Percentiles rank a stretch among this genome's conserved stretches.
phyloP scores from a whole-genome alignment of 2,113 vertebrate species.

The Rattus rattus region DNA sequence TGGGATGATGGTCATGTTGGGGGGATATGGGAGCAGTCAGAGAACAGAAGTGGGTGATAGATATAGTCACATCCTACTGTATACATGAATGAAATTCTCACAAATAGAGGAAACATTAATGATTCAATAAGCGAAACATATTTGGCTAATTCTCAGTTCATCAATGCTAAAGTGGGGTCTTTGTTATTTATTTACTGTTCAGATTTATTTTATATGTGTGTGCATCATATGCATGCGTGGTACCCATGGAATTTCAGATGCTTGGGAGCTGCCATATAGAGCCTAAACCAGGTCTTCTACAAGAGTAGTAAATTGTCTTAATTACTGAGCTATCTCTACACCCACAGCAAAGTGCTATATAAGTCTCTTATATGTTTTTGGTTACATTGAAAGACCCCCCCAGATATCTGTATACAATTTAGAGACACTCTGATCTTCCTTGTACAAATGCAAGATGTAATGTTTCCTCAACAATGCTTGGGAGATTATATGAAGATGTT shows the following conservation, averaged over 20 bases:
- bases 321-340: not conserved
- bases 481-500: conserved; percentile 1
- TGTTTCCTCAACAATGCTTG: not conserved
- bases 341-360: not conserved
- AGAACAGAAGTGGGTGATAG: not conserved
- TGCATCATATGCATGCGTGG: not conserved
- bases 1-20: not conserved
- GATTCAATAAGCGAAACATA: not conserved
- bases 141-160: not conserved
- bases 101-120: not conserved
- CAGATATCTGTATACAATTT: conserved; percentile 29
- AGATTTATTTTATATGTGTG: not conserved
- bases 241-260: not conserved
- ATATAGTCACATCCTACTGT: not conserved
- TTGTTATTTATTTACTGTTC: not conserved
- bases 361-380: not conserved
- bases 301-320: not conserved
- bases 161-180: too few species aligned
- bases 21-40: not conserved
- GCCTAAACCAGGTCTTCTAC: not conserved
- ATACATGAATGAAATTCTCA: not conserved
- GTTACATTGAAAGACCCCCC: conserved; percentile 32
- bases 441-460: not conserved
- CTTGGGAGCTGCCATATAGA: not conserved
- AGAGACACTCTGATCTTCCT: conserved; percentile 15